These are phyloP conservation scores for Erebia epiphron DNA, from an alignment of 2,888 invertebrate genomes.

Conservation along the genomic window DNA sequence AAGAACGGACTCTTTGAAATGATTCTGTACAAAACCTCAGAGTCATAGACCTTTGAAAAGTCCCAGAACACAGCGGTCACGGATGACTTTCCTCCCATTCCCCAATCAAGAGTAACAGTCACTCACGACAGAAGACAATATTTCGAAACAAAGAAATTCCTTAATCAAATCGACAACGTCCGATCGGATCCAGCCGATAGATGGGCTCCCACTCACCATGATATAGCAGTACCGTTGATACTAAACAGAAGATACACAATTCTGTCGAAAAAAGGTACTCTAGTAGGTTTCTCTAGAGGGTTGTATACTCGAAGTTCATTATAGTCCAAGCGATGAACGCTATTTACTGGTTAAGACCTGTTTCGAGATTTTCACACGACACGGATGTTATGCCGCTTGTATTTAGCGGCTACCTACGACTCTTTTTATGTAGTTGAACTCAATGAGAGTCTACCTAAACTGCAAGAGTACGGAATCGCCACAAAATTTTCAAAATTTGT, in stretches of 20 bases:
- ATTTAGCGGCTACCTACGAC: no score
- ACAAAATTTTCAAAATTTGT: no score
- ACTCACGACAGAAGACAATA: slow-evolving; percentile 43
- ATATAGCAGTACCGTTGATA: slow-evolving; percentile 54
- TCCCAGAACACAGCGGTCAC: slow-evolving; percentile 8
- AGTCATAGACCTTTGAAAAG: slow-evolving; percentile 4
- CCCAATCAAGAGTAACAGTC: slow-evolving; percentile 38
- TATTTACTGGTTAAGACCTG: no score
- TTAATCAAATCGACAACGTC: slow-evolving; percentile 59
- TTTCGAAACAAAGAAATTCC: slow-evolving; percentile 71
- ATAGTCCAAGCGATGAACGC: no score
- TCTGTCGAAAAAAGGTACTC: not conserved
- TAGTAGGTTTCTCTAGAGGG: no score
- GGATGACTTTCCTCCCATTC: slow-evolving; percentile 21
- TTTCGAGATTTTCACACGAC: no score
- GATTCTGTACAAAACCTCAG: not conserved
- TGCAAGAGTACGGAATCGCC: no score
- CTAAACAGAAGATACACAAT: not conserved
- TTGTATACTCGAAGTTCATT: no score
- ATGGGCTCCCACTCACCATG: slow-evolving; percentile 63
- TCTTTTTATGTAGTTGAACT: no score
- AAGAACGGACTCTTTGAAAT: no score
- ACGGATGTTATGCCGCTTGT: no score
- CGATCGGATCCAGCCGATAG: slow-evolving; percentile 37
- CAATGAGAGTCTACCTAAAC: no score